Conservation (phyloP, 2,113 vertebrate genomes). For the Sisor rabdophorus region DNA sequence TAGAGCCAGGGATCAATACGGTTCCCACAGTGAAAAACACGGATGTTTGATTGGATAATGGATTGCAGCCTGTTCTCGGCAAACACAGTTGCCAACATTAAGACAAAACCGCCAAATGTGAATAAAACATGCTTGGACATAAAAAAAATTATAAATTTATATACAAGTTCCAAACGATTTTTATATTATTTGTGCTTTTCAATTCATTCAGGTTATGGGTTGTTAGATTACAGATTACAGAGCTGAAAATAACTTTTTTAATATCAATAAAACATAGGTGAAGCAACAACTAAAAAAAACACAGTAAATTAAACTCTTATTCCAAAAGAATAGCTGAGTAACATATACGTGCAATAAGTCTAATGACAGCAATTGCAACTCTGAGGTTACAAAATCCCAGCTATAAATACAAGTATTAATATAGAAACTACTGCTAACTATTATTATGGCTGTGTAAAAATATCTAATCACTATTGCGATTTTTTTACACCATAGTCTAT, state of each 20-base stretch:
- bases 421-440: too few relatives aligned
- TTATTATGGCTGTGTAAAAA: too few relatives aligned
- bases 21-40: conserved; percentile 70
- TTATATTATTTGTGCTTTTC: background rate
- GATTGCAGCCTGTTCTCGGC: conserved; percentile 63
- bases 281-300: background rate
- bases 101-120: conserved; percentile 1
- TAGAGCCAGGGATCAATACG: conserved; percentile 72
- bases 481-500: too few relatives aligned
- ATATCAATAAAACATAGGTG: background rate
- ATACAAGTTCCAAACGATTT: too few relatives aligned
- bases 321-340: background rate
- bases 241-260: background rate
- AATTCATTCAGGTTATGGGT: background rate
- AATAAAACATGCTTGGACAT: too few relatives aligned
- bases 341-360: background rate
- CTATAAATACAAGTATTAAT: background rate
- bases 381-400: background rate
- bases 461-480: too few relatives aligned
- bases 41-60: conserved; percentile 68
- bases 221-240: background rate
- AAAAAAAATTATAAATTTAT: too few relatives aligned
- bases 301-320: background rate
- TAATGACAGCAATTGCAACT: background rate
- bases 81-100: conserved; percentile 34